Percentiles rank a stretch among this genome's conserved stretches.
phyloP scores from a whole-genome alignment of 2,888 invertebrate species.

The Machimus rusticus region DNA sequence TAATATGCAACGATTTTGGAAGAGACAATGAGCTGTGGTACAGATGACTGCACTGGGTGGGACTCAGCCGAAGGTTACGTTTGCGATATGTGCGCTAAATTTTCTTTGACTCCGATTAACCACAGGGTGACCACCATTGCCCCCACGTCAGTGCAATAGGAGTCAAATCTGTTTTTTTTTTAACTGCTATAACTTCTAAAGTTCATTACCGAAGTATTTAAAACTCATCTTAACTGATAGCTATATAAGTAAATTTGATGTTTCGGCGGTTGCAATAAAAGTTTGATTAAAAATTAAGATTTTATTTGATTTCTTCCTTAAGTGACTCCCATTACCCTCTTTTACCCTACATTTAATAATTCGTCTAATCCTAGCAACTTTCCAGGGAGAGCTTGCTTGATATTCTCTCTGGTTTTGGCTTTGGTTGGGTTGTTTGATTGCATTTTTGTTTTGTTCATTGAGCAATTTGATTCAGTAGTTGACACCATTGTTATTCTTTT shows the following conservation, averaged over 20 bases:
- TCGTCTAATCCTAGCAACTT: too few relatives aligned
- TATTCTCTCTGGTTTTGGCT: too few relatives aligned
- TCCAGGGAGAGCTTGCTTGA: too few relatives aligned
- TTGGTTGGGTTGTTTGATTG: too few relatives aligned
- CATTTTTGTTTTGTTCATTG: too few relatives aligned
- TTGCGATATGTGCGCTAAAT: not conserved
- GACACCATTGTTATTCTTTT: too few relatives aligned
- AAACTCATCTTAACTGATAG: not conserved
- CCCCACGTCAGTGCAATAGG: not conserved
- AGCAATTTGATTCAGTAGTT: too few relatives aligned
- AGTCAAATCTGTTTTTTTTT: not conserved
- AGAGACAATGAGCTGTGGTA: too few relatives aligned
- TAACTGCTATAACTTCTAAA: not conserved
- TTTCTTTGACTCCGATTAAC: not conserved
- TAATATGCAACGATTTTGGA: too few relatives aligned
- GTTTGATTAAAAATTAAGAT: not conserved
- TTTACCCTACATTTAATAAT: not conserved
- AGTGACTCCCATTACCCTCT: not conserved
- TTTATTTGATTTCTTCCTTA: not conserved
- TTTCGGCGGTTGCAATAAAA: not conserved
- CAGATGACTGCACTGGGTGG: not conserved
- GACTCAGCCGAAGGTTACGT: not conserved
- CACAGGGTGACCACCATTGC: not conserved
- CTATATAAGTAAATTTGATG: not conserved
- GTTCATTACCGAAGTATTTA: not conserved